phyloP scores from a whole-genome alignment of 2,888 invertebrate species.

The Microctonus aethiopoides region DNA sequence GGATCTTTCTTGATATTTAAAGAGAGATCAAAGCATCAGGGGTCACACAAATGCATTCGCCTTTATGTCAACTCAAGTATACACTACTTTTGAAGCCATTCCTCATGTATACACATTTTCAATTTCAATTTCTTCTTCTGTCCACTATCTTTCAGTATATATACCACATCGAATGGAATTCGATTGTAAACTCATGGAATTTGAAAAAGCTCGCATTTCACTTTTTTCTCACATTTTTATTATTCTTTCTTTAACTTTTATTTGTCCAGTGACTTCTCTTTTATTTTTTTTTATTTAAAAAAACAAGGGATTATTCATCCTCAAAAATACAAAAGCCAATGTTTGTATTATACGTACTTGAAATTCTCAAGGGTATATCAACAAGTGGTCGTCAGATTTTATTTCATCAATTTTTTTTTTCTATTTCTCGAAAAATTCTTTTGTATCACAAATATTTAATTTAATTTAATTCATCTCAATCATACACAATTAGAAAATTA shows the following conservation, averaged over 20 bases:
- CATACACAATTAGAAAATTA: too few relatives aligned
- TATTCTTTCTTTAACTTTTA: constrained; percentile 14
- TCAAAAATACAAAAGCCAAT: constrained; percentile 28
- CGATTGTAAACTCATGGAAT: constrained; percentile 22
- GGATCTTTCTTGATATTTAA: background rate
- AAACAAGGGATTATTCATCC: constrained; percentile 37
- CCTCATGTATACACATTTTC: background rate
- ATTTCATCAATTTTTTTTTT: constrained; percentile 45
- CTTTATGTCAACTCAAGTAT: constrained; percentile 1
- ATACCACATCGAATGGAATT: background rate
- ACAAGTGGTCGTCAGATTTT: constrained; percentile 53
- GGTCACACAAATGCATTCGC: constrained; percentile 1
- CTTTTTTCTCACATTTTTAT: constrained; percentile 38
- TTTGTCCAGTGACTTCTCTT: constrained; percentile 12
- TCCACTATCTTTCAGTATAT: background rate
- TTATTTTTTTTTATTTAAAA: constrained; percentile 15
- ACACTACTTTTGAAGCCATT: background rate
- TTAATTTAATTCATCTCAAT: too few relatives aligned
- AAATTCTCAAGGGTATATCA: constrained; percentile 55
- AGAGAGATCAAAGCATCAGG: background rate
- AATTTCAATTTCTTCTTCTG: background rate
- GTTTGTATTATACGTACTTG: constrained; percentile 44
- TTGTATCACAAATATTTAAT: background rate
- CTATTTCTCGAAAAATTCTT: background rate
- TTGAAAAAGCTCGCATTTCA: constrained; percentile 8